Percentiles rank a stretch among this genome's conserved stretches.
Evolutionary conservation across 2,888 invertebrate genomes (phyloP).

Genomic region (Drosophila siamana): DNA sequence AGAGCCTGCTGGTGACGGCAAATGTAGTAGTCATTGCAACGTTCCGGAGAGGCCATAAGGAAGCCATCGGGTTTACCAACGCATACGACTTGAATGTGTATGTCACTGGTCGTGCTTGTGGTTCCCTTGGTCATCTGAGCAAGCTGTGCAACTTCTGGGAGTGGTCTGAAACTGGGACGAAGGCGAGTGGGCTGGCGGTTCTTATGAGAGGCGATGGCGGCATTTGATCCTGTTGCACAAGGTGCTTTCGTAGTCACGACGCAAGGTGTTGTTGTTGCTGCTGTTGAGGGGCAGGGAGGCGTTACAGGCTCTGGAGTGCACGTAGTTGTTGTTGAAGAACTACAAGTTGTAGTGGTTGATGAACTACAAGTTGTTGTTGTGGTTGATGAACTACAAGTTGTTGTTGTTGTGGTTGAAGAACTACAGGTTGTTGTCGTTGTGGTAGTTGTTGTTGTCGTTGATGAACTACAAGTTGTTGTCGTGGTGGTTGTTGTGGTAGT

Average conservation of each 20-base stretch:
- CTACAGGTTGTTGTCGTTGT: slow-evolving; percentile 19
- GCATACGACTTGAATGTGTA: slow-evolving; percentile 53
- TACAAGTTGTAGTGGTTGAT: slow-evolving; percentile 27
- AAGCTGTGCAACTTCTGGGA: slow-evolving; percentile 38
- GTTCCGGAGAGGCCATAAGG: slow-evolving; percentile 62
- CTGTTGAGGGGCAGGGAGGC: slow-evolving; percentile 24
- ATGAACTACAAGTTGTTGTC: not conserved
- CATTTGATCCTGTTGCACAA: slow-evolving; percentile 20
- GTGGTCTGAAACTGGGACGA: slow-evolving; percentile 38
- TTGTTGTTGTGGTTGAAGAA: slow-evolving; percentile 1
- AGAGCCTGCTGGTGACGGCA: slow-evolving; percentile 65
- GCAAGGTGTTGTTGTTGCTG: slow-evolving; percentile 16
- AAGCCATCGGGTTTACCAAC: slow-evolving; percentile 68
- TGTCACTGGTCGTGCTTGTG: not conserved
- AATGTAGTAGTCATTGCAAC: slow-evolving; percentile 74
- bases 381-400: slow-evolving; percentile 9
- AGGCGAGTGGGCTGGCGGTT: slow-evolving; percentile 21
- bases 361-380: slow-evolving; percentile 23
- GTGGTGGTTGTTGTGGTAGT: slow-evolving; percentile 20
- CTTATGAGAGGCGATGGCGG: slow-evolving; percentile 10
- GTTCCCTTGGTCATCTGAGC: slow-evolving; percentile 13
- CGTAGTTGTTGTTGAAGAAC: slow-evolving; percentile 15
- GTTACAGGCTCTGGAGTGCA: not conserved
- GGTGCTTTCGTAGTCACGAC: slow-evolving; percentile 15
- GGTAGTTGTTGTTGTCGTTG: slow-evolving; percentile 15